Evolutionary conservation across 2,797 vertebrate genomes (phyloP), one percentile per base, ranked within the genome.

Genomic region (Psittacula echo): DNA sequence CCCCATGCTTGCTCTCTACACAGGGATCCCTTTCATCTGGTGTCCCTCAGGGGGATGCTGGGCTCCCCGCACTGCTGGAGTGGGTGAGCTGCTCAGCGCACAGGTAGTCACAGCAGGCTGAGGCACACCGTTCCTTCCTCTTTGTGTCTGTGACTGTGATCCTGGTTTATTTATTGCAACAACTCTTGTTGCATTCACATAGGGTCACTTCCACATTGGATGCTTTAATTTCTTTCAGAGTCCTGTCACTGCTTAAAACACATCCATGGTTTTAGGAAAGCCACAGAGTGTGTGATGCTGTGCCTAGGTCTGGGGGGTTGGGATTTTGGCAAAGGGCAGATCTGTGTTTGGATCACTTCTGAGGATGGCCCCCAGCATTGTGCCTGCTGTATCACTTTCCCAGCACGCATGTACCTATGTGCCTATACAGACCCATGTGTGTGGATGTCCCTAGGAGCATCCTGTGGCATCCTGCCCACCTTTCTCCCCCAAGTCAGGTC

Each of bases 351-450:
- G 7, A 30, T 18, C 32, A 26, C 24, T 74, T 39, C 58, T 56
- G 53, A 45, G 54, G 64, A 23, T 45, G 65, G 7, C 21, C 50
- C 51, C 4, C 48, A 62, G 77, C 32, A 32, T 20, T 0, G 0
- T 61, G 45, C 29, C 62, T 53, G 70, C 54, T 73, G 15, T 70
- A 13, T 39, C 73, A 12, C 48, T 79, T 58, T 37, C 56, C n/a
- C n/a, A 34, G 56, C 61, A 60, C 23, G 10, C 0, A 0, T 47
- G 13, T 26, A 30, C 37, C 50, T 64, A 0, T 39, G 30, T 72
- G 45, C 23, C 50, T 7, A 2, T 7, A 20, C 23, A 51, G 12
- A 56, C 18, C 51, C 1, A 1, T 51, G 47, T 42, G 58, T 86
- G 64, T 6, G 1, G 4, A 19, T 61, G 47, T 68, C 58, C 65